Conservation (phyloP, 2,888 invertebrate species). For the Sesamia inferens region DNA sequence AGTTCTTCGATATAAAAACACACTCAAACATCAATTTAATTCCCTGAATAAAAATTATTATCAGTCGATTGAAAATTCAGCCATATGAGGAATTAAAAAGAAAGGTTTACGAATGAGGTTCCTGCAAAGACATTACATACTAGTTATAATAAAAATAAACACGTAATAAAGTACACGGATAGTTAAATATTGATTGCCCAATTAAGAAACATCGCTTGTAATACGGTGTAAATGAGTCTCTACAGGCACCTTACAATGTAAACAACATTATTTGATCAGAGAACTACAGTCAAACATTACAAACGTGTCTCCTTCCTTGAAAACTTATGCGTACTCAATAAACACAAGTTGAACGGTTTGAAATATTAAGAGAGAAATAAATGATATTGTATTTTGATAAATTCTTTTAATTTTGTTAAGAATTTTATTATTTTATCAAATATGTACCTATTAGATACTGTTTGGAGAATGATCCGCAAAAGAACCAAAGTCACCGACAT, state of each 20-base stretch:
- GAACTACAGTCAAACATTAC: constrained; percentile 13
- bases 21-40: too few relatives aligned
- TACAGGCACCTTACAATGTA: constrained; percentile 37
- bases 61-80: too few relatives aligned
- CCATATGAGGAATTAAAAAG: too few relatives aligned
- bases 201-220: constrained; percentile 64
- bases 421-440: too few relatives aligned
- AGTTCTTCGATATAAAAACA: too few relatives aligned
- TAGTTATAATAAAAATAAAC: not conserved
- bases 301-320: not conserved
- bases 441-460: too few relatives aligned
- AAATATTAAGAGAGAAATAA: not conserved
- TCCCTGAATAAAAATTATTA: too few relatives aligned
- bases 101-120: not conserved
- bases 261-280: constrained; percentile 57
- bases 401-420: too few relatives aligned
- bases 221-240: constrained; percentile 58
- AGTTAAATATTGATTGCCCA: constrained; percentile 64
- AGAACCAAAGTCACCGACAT: too few relatives aligned
- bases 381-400: not conserved
- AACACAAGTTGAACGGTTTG: not conserved
- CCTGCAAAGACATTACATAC: not conserved
- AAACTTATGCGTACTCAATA: not conserved
- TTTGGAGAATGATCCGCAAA: too few relatives aligned
- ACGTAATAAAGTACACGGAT: not conserved